Conservation (phyloP, 2,113 vertebrate species). For the Callorhinus ursinus region DNA sequence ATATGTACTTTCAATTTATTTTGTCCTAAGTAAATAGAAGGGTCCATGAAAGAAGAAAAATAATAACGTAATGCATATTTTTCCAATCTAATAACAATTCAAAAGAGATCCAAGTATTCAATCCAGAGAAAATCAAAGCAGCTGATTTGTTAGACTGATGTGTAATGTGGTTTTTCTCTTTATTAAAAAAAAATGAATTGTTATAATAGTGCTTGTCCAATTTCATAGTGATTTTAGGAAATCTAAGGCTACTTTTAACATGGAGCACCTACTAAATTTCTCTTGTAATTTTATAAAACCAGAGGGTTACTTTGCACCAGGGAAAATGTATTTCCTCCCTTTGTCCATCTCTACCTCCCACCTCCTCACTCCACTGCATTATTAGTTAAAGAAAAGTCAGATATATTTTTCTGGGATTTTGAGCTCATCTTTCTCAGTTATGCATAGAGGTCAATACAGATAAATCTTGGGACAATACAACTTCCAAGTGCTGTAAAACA, state of each 20-base stretch:
- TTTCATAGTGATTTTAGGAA: background rate
- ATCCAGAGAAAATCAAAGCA: background rate
- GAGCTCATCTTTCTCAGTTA: background rate
- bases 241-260: background rate
- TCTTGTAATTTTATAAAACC: background rate
- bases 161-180: background rate
- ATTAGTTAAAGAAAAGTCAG: slow-evolving; percentile 28
- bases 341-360: background rate
- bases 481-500: background rate
- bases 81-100: background rate
- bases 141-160: background rate
- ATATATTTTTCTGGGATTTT: slow-evolving; percentile 44
- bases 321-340: background rate
- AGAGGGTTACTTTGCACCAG: background rate
- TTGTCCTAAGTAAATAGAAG: background rate
- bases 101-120: background rate
- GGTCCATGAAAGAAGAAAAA: background rate
- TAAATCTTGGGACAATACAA: background rate
- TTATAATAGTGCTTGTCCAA: background rate
- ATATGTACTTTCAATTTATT: background rate
- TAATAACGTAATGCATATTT: background rate
- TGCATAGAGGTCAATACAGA: slow-evolving; percentile 48
- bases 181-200: background rate
- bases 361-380: background rate
- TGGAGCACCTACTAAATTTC: background rate